A percentile compares a stretch with the other conserved stretches of the same genome.
These are phyloP conservation scores for Charaxes varanes DNA, from an alignment of 1,140 invertebrate species.

Conservation along the genomic window DNA sequence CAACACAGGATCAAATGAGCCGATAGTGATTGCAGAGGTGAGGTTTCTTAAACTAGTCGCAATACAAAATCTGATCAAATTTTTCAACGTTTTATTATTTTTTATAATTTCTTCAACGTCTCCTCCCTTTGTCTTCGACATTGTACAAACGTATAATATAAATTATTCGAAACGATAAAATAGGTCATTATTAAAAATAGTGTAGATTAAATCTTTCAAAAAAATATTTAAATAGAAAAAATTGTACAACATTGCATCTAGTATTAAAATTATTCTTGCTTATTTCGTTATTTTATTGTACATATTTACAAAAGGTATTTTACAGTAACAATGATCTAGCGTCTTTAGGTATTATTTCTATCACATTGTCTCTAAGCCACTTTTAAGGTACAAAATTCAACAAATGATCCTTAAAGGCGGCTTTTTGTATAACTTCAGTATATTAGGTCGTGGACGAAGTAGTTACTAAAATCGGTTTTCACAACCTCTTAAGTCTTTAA, in stretches of 20 bases:
- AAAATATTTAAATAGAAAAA: constrained; percentile 70
- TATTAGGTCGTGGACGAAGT: constrained; percentile 13
- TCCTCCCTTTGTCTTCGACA: constrained; percentile 60
- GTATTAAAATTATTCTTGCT: constrained; percentile 66
- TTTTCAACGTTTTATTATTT: constrained; percentile 70
- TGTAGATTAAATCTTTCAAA: constrained; percentile 73
- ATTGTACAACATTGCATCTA: constrained; percentile 73
- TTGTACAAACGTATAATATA: constrained; percentile 72
- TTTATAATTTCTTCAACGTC: constrained; percentile 70
- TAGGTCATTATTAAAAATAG: constrained; percentile 71
- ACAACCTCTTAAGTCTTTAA: constrained; percentile 27
- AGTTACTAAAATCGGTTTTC: constrained; percentile 19
- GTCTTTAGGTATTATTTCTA: constrained; percentile 71
- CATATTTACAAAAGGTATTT: constrained; percentile 72
- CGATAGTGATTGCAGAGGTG: constrained; percentile 44
- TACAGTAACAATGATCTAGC: constrained; percentile 72
- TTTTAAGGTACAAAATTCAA: constrained; percentile 25
- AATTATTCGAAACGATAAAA: constrained; percentile 73
- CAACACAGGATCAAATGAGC: constrained; percentile 30
- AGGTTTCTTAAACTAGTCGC: constrained; percentile 41
- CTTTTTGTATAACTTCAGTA: constrained; percentile 10
- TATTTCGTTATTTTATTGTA: constrained; percentile 67
- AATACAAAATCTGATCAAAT: constrained; percentile 59
- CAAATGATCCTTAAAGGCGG: constrained; percentile 12
- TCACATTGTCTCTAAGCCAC: constrained; percentile 60